Percentiles rank a stretch among this genome's conserved stretches.
These are phyloP conservation scores for Silurus glanis DNA, from an alignment of 2,113 vertebrate species.

Conservation along the genomic window DNA sequence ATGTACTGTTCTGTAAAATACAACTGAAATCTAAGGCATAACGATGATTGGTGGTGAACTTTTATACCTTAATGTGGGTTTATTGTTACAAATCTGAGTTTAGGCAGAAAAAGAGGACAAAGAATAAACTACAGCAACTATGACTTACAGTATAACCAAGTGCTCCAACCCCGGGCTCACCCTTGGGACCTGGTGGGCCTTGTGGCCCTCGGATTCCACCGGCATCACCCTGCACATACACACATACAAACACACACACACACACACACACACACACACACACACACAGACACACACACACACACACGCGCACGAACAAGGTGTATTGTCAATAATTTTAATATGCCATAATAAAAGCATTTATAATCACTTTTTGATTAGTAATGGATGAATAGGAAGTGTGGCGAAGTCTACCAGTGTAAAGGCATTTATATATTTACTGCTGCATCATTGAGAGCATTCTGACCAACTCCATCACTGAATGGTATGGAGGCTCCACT, in stretches of 20 bases:
- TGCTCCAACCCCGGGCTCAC: conserved; percentile 79
- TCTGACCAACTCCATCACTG: too few species aligned
- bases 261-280: conserved; percentile 26
- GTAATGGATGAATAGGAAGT: background rate
- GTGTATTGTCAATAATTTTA: background rate
- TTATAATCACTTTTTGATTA: background rate
- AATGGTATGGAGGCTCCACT: too few species aligned
- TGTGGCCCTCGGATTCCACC: conserved; percentile 78
- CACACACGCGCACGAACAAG: background rate
- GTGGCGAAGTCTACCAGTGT: background rate
- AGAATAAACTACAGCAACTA: background rate
- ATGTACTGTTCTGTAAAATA: background rate
- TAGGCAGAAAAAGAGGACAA: background rate
- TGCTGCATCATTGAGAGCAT: too few species aligned
- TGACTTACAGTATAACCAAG: conserved; percentile 75
- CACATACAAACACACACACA: background rate
- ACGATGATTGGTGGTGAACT: background rate
- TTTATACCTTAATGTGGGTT: background rate
- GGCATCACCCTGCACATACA: conserved; percentile 78
- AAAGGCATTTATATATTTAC: background rate
- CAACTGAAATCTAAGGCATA: background rate
- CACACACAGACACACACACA: background rate
- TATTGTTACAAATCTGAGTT: background rate
- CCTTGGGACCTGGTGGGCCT: conserved; percentile 87
- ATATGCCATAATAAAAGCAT: background rate